Percentiles rank a stretch among this genome's conserved stretches.
Evolutionary conservation across 2,113 vertebrate species (phyloP).

Genomic region (Aleadryas rufinucha): DNA sequence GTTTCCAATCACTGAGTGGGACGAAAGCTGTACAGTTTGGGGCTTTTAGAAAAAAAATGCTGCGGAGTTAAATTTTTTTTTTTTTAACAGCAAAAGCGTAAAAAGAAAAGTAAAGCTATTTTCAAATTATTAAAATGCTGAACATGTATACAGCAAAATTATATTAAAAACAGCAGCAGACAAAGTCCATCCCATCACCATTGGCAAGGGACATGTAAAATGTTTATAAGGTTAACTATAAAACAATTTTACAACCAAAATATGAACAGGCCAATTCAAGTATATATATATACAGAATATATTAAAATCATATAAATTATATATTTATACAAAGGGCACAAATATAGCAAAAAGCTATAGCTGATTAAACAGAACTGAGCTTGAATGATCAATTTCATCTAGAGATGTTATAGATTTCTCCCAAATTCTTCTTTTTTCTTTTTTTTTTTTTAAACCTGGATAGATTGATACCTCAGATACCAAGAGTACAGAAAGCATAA

Average conservation of each 20-base stretch:
- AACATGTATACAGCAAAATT: slow-evolving; percentile 47
- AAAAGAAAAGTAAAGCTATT: slow-evolving; percentile 61
- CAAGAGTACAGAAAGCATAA: slow-evolving; percentile 4
- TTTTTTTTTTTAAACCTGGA: neutral
- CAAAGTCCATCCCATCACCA: slow-evolving; percentile 25
- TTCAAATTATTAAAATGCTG: slow-evolving; percentile 47
- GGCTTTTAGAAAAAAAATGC: neutral
- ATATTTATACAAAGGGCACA: slow-evolving; percentile 82
- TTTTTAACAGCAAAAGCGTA: neutral
- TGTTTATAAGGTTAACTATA: slow-evolving; percentile 66
- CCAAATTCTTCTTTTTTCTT: neutral
- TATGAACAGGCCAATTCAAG: slow-evolving; percentile 73
- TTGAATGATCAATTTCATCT: neutral
- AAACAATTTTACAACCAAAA: slow-evolving; percentile 71
- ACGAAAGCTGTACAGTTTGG: neutral
- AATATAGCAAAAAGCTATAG: slow-evolving; percentile 69
- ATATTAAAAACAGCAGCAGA: slow-evolving; percentile 69
- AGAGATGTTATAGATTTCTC: neutral
- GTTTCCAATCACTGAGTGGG: neutral
- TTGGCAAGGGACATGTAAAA: slow-evolving; percentile 57
- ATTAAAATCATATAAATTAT: slow-evolving; percentile 89
- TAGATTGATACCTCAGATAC: slow-evolving; percentile 30
- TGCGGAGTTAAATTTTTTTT: neutral
- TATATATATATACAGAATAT: slow-evolving; percentile 78
- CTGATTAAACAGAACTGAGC: slow-evolving; percentile 39